Base-by-base conservation (phyloP, 2,888 invertebrate species). In the Coelogynopora nodosa region DNA sequence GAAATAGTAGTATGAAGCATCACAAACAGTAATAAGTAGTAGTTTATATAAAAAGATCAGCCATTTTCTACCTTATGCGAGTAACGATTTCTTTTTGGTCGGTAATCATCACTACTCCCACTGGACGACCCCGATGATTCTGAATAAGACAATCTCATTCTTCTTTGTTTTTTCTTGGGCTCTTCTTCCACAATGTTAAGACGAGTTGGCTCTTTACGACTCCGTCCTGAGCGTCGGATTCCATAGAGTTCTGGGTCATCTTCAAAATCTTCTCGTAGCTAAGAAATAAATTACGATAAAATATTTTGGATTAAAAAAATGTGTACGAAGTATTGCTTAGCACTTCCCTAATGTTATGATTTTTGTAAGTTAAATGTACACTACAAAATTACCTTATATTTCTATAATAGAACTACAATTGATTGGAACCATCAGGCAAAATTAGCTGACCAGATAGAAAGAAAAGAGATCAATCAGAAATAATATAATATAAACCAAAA, bases 191-290 rank as follows among this genome's bases (percentile, higher is more conserved):
- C 23, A 18, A 84, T 84, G 23, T 84, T 84, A 67, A 49, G 27
- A 2, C 84, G 31, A n/a, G 84, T 31, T 5, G 84, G 84, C 67
- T 82, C 89, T 94, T 90, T 26, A 88, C 89, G 26, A 82, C 29
- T 84, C 2, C 85, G 67, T 30, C 67, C 85, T 2, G 85, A 85
- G 1, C 85, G 67, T 84, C 85, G 49, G 18, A 67, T 85, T 2
- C 67, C 67, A 85, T 85, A 85, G 2, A 85, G 29, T 67, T 85
- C 85, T 26, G 85, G 85, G 84, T 85, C 67, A 26, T 85, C 80
- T 82, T 81, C 67, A 82, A 85, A 29, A 18, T 85, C 85, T 67
- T 85, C 85, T 10, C 29, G 80, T 27, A 85, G 67, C 85, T 85
- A 81, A 85, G 84, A 67, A 82, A 27, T 13, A 74, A 23, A 74